phyloP scores from a whole-genome alignment of 2,113 vertebrate species.

The Micronisus gabar region DNA sequence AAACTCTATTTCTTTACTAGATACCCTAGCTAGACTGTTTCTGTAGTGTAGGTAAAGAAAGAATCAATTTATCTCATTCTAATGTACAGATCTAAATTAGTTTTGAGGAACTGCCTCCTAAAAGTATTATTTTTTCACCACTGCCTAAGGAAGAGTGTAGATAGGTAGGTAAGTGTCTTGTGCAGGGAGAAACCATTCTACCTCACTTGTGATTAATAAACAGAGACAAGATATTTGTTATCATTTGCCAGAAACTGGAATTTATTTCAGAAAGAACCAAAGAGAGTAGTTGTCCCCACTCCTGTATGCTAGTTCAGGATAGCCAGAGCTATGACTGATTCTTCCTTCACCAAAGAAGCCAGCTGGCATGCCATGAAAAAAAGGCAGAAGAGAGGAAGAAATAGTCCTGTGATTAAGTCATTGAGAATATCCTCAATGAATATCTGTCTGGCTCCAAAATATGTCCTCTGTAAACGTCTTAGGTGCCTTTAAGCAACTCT shows the following conservation, averaged over 20 bases:
- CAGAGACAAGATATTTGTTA: background rate
- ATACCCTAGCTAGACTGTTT: background rate
- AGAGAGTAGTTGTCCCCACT: background rate
- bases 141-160: background rate
- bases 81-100: background rate
- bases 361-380: background rate
- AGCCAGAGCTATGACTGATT: background rate
- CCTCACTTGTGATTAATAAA: background rate
- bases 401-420: background rate
- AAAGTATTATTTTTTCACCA: background rate
- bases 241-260: background rate
- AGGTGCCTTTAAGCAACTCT: background rate
- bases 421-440: background rate
- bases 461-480: background rate
- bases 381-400: background rate
- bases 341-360: background rate
- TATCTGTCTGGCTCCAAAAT: background rate
- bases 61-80: background rate
- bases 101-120: background rate
- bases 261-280: background rate
- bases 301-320: background rate
- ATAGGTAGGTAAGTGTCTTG: background rate
- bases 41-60: background rate
- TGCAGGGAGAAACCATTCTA: background rate
- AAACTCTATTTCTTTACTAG: background rate